These are phyloP conservation scores for Caenorhabditis sp. DNA, from an alignment of 2,888 invertebrate species.

Conservation along the genomic window DNA sequence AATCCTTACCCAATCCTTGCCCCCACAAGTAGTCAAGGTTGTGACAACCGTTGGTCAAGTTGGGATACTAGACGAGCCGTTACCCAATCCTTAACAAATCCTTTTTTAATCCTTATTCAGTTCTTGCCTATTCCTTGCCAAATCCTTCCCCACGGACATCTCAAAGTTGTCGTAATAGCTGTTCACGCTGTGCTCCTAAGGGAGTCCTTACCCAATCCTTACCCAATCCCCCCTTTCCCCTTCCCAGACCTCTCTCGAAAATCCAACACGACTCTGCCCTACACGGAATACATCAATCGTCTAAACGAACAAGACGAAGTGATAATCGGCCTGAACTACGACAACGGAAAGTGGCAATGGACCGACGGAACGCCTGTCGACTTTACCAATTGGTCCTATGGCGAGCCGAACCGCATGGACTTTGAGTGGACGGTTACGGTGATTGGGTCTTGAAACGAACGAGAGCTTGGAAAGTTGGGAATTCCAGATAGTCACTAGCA, in stretches of 20 bases:
- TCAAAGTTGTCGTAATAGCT: too few relatives aligned
- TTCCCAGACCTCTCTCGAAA: not conserved
- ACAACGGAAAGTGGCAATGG: not conserved
- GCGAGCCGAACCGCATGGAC: not conserved
- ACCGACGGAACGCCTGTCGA: not conserved
- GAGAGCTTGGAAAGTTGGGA: not conserved
- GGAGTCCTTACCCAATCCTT: too few relatives aligned
- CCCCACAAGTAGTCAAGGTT: too few relatives aligned
- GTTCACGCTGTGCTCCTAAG: too few relatives aligned
- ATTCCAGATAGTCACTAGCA: not conserved
- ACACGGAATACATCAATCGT: not conserved
- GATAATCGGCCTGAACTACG: not conserved
- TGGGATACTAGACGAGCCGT: too few relatives aligned
- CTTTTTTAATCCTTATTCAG: too few relatives aligned
- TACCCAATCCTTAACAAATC: too few relatives aligned
- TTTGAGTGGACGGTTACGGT: not conserved
- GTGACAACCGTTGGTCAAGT: too few relatives aligned
- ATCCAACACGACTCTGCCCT: not conserved
- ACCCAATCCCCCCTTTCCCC: too few relatives aligned
- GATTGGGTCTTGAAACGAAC: not conserved
- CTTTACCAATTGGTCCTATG: not conserved
- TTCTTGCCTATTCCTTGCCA: too few relatives aligned
- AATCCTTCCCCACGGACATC: too few relatives aligned
- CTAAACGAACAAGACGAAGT: constrained; percentile 3
- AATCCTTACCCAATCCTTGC: too few relatives aligned